phyloP scores from a whole-genome alignment of 2,113 vertebrate species.

The Podarcis muralis region DNA sequence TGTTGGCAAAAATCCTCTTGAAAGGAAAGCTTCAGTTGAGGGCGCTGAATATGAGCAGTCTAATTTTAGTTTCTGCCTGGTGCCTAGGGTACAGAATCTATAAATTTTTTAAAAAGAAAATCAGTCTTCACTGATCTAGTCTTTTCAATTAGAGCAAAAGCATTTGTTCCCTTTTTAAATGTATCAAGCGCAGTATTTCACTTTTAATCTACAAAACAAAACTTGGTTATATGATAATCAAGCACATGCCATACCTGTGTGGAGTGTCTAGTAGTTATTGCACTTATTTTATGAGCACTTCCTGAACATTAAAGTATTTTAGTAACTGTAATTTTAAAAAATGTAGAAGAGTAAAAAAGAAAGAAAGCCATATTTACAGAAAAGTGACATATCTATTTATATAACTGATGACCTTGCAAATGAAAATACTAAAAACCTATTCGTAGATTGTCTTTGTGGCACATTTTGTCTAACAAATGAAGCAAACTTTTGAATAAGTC shows the following conservation, averaged over 20 bases:
- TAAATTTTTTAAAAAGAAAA: not conserved
- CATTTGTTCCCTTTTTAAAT: conserved; percentile 32
- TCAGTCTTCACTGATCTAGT: not conserved
- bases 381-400: conserved; percentile 69
- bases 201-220: conserved; percentile 59
- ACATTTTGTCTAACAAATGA: conserved; percentile 53
- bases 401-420: conserved; percentile 64
- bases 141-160: conserved; percentile 4
- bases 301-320: conserved; percentile 65
- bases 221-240: conserved; percentile 49
- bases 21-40: conserved; percentile 50
- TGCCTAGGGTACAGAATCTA: conserved; percentile 30
- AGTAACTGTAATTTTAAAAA: conserved; percentile 64
- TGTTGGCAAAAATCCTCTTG: conserved; percentile 37
- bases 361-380: conserved; percentile 82
- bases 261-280: conserved; percentile 55
- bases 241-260: conserved; percentile 35
- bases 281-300: conserved; percentile 66
- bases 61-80: conserved; percentile 35
- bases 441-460: conserved; percentile 53
- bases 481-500: conserved; percentile 54
- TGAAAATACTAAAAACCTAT: conserved; percentile 57
- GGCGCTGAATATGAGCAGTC: conserved; percentile 30
- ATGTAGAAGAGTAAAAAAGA: conserved; percentile 58
- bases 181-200: conserved; percentile 33